A percentile compares a stretch with the other conserved stretches of the same genome.
phyloP scores from a whole-genome alignment of 2,888 invertebrate species.

The Ceramica pisi region DNA sequence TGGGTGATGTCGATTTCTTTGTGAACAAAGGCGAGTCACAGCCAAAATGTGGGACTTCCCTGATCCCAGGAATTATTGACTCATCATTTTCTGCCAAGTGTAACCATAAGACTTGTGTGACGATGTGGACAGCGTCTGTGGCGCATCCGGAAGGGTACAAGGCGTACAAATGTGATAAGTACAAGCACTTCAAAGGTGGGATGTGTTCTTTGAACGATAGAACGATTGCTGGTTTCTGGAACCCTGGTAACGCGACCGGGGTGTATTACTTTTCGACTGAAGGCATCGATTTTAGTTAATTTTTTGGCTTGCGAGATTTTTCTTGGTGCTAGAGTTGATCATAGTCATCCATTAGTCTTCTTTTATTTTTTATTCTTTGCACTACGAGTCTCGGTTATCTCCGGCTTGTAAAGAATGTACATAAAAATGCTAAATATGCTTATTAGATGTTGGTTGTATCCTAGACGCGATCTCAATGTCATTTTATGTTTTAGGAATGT shows the following conservation, averaged over 20 bases:
- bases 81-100: constrained; percentile 84
- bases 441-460: constrained; percentile 5
- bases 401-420: constrained; percentile 1
- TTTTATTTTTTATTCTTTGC: neutral
- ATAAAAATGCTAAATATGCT: neutral
- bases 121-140: constrained; percentile 82
- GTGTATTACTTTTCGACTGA: constrained; percentile 84
- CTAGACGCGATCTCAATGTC: constrained; percentile 16
- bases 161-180: constrained; percentile 82
- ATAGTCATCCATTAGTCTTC: neutral
- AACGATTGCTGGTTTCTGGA: constrained; percentile 83
- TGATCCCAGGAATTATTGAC: constrained; percentile 81
- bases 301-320: neutral
- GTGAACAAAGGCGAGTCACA: constrained; percentile 91
- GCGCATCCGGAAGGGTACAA: constrained; percentile 77
- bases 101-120: constrained; percentile 83
- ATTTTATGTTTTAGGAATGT: constrained; percentile 14
- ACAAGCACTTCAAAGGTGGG: constrained; percentile 78
- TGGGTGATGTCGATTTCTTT: constrained; percentile 91
- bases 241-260: constrained; percentile 83
- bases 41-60: constrained; percentile 87
- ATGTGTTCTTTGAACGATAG: constrained; percentile 75
- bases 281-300: constrained; percentile 59
- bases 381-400: too few relatives aligned
- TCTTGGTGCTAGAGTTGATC: neutral